These are phyloP conservation scores for Mohoua ochrocephala DNA, from an alignment of 2,113 vertebrate genomes.

Conservation along the genomic window DNA sequence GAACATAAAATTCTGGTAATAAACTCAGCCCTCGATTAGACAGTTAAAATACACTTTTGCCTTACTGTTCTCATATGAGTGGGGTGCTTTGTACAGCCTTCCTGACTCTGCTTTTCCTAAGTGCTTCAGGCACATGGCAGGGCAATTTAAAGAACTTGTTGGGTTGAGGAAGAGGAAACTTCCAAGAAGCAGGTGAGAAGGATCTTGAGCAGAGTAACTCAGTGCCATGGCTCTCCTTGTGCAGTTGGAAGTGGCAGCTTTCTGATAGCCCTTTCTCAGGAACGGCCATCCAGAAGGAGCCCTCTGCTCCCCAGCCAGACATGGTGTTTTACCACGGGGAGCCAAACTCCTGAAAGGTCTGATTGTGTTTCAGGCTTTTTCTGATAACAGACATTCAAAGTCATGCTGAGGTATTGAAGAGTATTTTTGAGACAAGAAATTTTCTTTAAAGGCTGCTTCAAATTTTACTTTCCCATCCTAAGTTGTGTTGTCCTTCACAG, in stretches of 20 bases:
- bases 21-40: neutral
- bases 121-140: neutral
- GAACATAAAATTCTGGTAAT: neutral
- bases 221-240: fast-evolving
- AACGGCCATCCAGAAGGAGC: neutral
- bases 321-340: neutral
- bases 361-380: neutral
- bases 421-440: neutral
- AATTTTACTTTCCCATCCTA: neutral
- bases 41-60: neutral
- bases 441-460: neutral
- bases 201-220: neutral
- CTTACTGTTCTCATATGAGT: neutral
- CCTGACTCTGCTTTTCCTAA: neutral
- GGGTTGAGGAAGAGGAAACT: neutral
- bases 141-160: neutral
- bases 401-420: neutral
- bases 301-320: neutral
- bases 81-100: neutral
- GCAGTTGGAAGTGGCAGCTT: neutral
- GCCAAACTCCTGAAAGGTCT: neutral
- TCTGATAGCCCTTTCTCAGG: neutral
- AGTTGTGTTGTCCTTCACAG: neutral
- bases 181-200: neutral
- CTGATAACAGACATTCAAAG: neutral